Base-by-base conservation (phyloP, 2,888 invertebrate species). In the Papilio gigon region DNA sequence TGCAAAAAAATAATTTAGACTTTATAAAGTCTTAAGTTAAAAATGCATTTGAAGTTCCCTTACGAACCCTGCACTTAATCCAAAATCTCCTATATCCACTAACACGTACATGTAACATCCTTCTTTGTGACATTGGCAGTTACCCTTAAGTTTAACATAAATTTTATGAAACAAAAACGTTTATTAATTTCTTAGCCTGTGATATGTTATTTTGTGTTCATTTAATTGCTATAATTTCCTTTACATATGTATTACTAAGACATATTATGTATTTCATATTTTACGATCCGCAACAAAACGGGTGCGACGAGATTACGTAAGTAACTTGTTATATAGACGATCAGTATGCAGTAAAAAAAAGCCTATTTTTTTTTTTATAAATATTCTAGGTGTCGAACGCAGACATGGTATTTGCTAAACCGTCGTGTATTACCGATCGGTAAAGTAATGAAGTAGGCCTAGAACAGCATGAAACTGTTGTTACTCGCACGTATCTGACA, bases 221-320 rank as follows among this genome's bases (percentile, higher is more conserved):
- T 69, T 69, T 65, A 22, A 65, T 69, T 62, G 44, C 20, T 69
- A 69, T 69, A 27, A 44, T 69, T 65, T 69, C 61, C 42, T 68
- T 67, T 65, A 61, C 69, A 47, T 65, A 69, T 69, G 74, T 73
- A 75, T 77, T 70, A 78, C 76, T 76, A 75, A 78, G 74, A 77
- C 75, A 74, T 77, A 71, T 76, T 78, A 75, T 78, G 75, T 77
- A 77, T 80, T 69, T 77, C 70, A 80, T 77, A 81, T 80, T 80
- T 81, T 78, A 79, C 77, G 78, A 80, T 76, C 80, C 75, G 80
- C 80, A 75, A 78, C 81, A 74, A 78, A 78, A 80, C 75, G 85
- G 90, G 88, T 86, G 85, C 89, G 85, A 86, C 91, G 91, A 89
- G 90, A 88, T 86, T 82, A 89, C 85, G 91, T 91, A 90, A 91